Evolutionary conservation across 64 coral and sea anemone species (phyloP), one percentile per base, ranked within the genome.

Genomic region (Hydrozoanthus tunicans): DNA sequence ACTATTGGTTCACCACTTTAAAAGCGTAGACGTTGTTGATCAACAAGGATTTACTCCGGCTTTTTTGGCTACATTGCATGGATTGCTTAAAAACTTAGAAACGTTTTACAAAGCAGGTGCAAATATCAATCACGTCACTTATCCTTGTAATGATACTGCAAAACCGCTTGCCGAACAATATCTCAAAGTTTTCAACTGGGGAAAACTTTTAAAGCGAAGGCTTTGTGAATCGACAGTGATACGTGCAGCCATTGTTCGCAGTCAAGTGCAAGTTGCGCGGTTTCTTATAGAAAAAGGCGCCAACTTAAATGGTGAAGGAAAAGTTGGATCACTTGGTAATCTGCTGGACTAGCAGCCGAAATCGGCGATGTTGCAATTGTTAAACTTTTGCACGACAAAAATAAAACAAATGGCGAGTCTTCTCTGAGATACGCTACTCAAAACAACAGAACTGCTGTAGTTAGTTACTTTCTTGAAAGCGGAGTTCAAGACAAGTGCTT

Each of bases 1-100:
- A 82, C 80, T 82, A 26, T 13, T 82, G 13, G 52, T 82, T 82
- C 59, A 65, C 11, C 80, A 82, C 10, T 82, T 82, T 25, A 66
- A 82, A 15, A 27, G 64, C 5, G 80, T 82, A 9, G 15, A 82
- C 12, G 9, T 82, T 17, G 26, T 52, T 5, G 61, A 82, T 65
- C 0, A 82, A 11, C 63, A 82, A 13, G 61, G 80, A 3, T 66
- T 82, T 82, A 82, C 80, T 52, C 80, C 80, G 3, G 80, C 80
- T 43, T 82, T 62, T 64, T 6, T 82, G 5, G 80, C 59, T 60
- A 65, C 59, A 9, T 6, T 64, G 52, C 11, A 82, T 27, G 80
- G 80, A 27, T 51, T 82, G 32, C 80, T 64, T 27, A 27, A 63
- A 32, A 82, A 82, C 80, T 65, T 82, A 43, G 61, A 64, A 65